phyloP scores from a whole-genome alignment of 2,888 invertebrate species.

The Limnephilus rhombicus region DNA sequence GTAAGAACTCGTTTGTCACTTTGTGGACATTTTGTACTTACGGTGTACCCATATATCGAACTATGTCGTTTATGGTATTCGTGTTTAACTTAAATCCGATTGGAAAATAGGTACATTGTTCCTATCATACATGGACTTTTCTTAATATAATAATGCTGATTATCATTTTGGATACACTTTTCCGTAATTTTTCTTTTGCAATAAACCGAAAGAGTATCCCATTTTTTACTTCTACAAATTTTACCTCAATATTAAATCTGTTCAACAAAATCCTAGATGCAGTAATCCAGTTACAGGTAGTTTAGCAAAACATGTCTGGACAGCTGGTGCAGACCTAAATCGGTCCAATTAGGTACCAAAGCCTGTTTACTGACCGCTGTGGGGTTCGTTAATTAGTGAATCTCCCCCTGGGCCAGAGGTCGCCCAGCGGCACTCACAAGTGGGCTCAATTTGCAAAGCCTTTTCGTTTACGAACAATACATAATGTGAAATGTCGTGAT shows the following conservation, averaged over 20 bases:
- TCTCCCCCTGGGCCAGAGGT: slow-evolving; percentile 9
- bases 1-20: too few species aligned
- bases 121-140: too few species aligned
- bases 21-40: too few species aligned
- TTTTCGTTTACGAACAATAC: background rate
- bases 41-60: too few species aligned
- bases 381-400: slow-evolving; percentile 39
- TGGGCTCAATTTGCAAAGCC: slow-evolving; percentile 18
- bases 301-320: background rate
- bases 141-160: too few species aligned
- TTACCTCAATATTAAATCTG: background rate
- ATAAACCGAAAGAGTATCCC: too few species aligned
- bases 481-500: background rate
- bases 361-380: background rate
- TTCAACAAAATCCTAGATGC: background rate
- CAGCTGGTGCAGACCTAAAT: slow-evolving; percentile 19
- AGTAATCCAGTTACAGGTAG: background rate
- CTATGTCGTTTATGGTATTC: too few species aligned
- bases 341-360: slow-evolving; percentile 34
- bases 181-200: too few species aligned
- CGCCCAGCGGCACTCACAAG: background rate
- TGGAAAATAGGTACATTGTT: too few species aligned
- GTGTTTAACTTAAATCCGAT: too few species aligned
- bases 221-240: too few species aligned
- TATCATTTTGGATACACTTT: too few species aligned